Evolutionary conservation across 2,888 invertebrate species (phyloP).

Genomic region (Psylliodes chrysocephalus): DNA sequence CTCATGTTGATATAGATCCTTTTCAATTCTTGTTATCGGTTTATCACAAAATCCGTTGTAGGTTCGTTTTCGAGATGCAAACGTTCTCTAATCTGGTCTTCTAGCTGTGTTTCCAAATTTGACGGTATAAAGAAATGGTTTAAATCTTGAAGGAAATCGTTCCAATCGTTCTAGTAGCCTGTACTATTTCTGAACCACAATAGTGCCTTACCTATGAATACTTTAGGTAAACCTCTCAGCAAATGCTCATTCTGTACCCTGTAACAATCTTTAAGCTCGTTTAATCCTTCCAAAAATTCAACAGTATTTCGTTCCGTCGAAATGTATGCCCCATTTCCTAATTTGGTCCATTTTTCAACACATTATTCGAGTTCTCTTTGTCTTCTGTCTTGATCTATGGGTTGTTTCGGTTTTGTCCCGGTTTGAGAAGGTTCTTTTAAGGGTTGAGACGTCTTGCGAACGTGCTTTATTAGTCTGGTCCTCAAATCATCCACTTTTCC

Average conservation of each 20-base stretch:
- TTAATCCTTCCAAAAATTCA: neutral
- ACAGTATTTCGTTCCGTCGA: neutral
- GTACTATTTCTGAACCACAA: neutral
- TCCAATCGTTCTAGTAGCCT: neutral
- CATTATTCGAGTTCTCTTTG: neutral
- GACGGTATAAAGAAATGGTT: neutral
- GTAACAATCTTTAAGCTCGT: no score
- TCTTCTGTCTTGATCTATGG: neutral
- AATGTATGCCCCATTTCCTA: slow-evolving; percentile 1
- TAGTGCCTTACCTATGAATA: neutral
- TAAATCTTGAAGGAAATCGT: neutral
- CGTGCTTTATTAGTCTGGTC: neutral
- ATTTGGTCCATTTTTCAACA: neutral
- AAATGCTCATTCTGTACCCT: no score
- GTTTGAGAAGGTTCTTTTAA: neutral
- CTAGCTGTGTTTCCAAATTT: neutral
- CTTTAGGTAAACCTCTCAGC: neutral
- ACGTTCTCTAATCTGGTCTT: no score
- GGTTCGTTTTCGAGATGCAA: no score
- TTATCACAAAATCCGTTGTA: neutral
- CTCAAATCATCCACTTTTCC: neutral
- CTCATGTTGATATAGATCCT: no score
- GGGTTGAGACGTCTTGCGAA: neutral
- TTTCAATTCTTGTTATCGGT: neutral
- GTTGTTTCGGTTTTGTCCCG: neutral